A percentile compares a stretch with the other conserved stretches of the same genome.
Conservation (phyloP, 2,113 vertebrate genomes). For the Lophius piscatorius region DNA sequence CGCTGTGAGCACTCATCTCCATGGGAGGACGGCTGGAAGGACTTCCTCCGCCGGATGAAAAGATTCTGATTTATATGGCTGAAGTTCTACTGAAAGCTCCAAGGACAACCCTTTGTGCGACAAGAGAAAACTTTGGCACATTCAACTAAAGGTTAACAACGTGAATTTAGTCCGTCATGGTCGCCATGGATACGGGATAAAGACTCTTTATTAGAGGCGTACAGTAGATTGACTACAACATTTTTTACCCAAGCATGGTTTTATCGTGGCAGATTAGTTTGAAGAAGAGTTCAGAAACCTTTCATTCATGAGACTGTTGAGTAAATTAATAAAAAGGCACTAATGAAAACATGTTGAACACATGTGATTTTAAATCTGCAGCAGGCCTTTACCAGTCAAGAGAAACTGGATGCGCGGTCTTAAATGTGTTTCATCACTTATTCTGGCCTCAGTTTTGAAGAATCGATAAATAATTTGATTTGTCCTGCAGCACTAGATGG, state of each 20-base stretch:
- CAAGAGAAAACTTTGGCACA: conserved; percentile 23
- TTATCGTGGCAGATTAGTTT: not conserved
- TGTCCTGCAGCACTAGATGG: not conserved
- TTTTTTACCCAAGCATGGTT: not conserved
- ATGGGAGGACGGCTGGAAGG: conserved; percentile 22
- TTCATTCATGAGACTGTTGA: conserved; percentile 3
- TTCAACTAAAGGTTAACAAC: conserved; percentile 55
- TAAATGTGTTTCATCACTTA: not conserved
- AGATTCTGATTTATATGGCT: conserved; percentile 37
- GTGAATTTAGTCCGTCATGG: conserved; percentile 36
- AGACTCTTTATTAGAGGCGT: conserved; percentile 12
- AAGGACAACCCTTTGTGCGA: conserved; percentile 49
- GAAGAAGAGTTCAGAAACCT: conserved; percentile 19
- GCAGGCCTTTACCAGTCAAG: not conserved
- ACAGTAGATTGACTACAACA: conserved; percentile 14
- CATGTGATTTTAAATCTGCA: not conserved
- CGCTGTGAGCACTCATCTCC: not conserved
- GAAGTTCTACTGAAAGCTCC: conserved; percentile 43
- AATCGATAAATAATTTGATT: not conserved
- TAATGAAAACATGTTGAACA: not conserved
- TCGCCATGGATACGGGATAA: conserved; percentile 54
- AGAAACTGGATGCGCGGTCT: not conserved
- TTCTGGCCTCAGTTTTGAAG: not conserved
- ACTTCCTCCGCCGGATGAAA: conserved; percentile 43
- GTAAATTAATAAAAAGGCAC: not conserved